These are phyloP conservation scores for Indicator maculatus DNA, from an alignment of 2,113 vertebrate species.

Conservation along the genomic window DNA sequence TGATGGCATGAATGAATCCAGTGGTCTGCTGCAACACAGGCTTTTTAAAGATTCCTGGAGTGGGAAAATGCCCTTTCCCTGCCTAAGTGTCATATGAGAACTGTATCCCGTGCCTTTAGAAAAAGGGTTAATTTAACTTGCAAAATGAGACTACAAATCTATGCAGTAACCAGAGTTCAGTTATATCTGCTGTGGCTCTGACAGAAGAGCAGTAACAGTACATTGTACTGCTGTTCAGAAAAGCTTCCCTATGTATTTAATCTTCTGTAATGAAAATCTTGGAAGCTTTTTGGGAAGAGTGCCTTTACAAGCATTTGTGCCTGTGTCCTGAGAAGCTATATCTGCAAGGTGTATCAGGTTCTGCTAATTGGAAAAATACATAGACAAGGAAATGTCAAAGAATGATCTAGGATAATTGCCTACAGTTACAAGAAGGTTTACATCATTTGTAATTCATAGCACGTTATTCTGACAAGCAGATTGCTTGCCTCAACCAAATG, in stretches of 20 bases:
- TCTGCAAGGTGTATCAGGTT: constrained; percentile 19
- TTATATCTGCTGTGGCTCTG: not conserved
- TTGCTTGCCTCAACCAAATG: constrained; percentile 1
- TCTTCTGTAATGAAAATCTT: not conserved
- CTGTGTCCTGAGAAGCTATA: constrained; percentile 14
- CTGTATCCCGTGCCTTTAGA: constrained; percentile 63
- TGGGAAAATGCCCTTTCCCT: constrained; percentile 46
- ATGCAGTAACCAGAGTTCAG: constrained; percentile 8
- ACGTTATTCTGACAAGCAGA: not conserved
- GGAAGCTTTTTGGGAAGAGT: constrained; percentile 28
- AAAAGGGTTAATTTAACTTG: constrained; percentile 44
- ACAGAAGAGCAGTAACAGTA: not conserved
- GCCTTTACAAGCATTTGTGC: constrained; percentile 54
- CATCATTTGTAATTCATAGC: not conserved
- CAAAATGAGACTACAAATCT: constrained; percentile 32
- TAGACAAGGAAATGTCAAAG: not conserved
- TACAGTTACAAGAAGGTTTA: not conserved
- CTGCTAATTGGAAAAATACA: not conserved
- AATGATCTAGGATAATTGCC: not conserved
- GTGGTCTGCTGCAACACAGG: constrained; percentile 43
- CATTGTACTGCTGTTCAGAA: not conserved
- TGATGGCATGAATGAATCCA: constrained; percentile 46
- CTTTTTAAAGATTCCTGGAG: constrained; percentile 57
- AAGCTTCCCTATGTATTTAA: not conserved
- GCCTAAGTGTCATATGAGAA: constrained; percentile 34